Base-by-base conservation (phyloP, 2,888 invertebrate genomes). In the Zhuqinia jingwanae region DNA sequence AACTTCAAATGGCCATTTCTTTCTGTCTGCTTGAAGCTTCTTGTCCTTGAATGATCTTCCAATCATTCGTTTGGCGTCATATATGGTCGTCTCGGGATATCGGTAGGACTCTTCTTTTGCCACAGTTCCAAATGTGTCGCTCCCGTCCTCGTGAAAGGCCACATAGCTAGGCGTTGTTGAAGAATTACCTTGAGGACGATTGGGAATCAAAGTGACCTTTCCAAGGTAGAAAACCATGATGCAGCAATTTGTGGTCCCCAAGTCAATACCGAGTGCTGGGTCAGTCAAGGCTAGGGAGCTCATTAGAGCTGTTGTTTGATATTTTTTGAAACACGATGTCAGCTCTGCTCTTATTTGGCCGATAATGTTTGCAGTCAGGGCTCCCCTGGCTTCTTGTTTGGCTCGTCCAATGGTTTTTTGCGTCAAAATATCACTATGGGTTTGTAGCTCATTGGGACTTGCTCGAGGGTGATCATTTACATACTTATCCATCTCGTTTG, bases 201-300 rank as follows among this genome's bases (percentile, higher is more conserved):
- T 79, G 0, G 42, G 65, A 5, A 79, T 20, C 17, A 79, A 17
- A 2, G 42, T n/a, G 10, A 60, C 60, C 11, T 79, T 96, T 79
- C 96, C 95, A 92, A 96, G 53, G n/a, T 53, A 17, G 13, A 53
- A 80, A 2, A 70, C 70, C 60, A 95, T 96, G 75, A 96, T 96
- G 92, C 96, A 96, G 80, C 96, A 96, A 93, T 95, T 97, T 13
- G 96, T 97, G 77, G 97, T 97, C 79, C 97, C 97, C 91, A 97
- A 93, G 93, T 97, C 97, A 93, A 98, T 97, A 94, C 98, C 98
- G 92, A 98, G 95, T 79, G 92, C 91, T 53, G 80, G 68, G 45
- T 68, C 68, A 8, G 36, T 36, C 8, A 36, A 8, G 8, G 36
- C 36, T 36, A 6, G 36, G 36, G 3, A 8, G 36, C 36, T 36